Conservation (phyloP, 2,797 vertebrate species). For the Hippopotamyrus pictus region DNA sequence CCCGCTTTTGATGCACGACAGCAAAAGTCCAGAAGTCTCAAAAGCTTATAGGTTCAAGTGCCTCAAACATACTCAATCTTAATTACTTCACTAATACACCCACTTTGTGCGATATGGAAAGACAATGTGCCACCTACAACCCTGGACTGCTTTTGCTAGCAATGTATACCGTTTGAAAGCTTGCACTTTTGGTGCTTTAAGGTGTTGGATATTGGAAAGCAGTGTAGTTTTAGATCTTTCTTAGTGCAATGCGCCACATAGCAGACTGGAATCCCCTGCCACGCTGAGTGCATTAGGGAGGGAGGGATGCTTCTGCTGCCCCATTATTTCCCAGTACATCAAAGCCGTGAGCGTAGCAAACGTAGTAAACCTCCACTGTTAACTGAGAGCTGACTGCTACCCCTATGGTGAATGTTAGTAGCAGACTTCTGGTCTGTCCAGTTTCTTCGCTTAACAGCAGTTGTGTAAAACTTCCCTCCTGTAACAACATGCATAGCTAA, state of each 20-base stretch:
- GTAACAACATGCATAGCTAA: background rate
- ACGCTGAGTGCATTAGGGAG: background rate
- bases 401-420: background rate
- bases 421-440: background rate
- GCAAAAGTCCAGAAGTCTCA: background rate
- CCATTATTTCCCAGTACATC: background rate
- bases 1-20: background rate
- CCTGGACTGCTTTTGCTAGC: background rate
- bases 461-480: background rate
- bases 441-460: background rate
- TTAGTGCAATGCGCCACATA: background rate
- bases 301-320: background rate
- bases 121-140: background rate
- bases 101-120: background rate
- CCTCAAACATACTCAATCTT: background rate
- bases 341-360: background rate
- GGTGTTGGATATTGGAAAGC: background rate
- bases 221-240: background rate
- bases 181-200: background rate
- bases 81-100: background rate
- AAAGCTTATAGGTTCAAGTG: background rate
- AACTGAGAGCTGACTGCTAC: background rate
- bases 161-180: background rate
- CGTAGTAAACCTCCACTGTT: background rate
- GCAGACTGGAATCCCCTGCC: background rate